Evolutionary conservation across 2,888 invertebrate species (phyloP).

Genomic region (Athrips mouffetella): DNA sequence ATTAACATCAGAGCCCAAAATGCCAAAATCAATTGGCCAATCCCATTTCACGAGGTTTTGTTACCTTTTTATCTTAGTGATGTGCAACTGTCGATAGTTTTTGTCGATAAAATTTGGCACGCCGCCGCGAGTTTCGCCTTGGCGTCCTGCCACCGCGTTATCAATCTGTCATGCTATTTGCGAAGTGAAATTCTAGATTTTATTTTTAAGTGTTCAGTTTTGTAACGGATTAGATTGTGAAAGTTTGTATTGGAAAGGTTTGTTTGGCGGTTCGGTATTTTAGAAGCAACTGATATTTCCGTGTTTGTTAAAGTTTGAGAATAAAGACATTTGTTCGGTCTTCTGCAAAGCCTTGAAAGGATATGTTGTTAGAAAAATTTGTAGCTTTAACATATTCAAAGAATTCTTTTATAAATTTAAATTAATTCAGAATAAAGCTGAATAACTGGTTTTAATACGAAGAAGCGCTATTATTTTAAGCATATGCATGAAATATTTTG

Average conservation of each 20-base stretch:
- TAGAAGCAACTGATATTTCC: neutral
- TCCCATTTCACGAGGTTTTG: constrained; percentile 8
- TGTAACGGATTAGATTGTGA: neutral
- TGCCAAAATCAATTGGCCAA: constrained; percentile 9
- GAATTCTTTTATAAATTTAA: too few species aligned
- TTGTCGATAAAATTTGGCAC: constrained; percentile 19
- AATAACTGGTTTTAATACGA: too few species aligned
- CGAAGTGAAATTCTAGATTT: constrained; percentile 7
- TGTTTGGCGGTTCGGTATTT: neutral
- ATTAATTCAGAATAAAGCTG: too few species aligned
- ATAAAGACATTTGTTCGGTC: too few species aligned
- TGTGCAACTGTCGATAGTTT: constrained; percentile 22
- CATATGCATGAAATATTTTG: too few species aligned
- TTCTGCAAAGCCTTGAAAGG: too few species aligned
- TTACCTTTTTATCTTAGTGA: constrained; percentile 9
- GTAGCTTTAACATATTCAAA: too few species aligned
- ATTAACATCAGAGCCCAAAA: constrained; percentile 6
- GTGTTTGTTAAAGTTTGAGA: too few species aligned
- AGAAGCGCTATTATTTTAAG: too few species aligned
- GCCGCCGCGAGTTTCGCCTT: neutral
- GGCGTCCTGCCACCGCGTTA: constrained; percentile 6
- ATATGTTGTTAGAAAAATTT: too few species aligned
- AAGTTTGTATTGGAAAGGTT: constrained; percentile 4
- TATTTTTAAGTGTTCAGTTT: constrained; percentile 7
- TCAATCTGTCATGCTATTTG: constrained; percentile 12